Evolutionary conservation across 2,113 vertebrate species (phyloP), one percentile per base, ranked within the genome.

Genomic region (Aphelocoma coerulescens): DNA sequence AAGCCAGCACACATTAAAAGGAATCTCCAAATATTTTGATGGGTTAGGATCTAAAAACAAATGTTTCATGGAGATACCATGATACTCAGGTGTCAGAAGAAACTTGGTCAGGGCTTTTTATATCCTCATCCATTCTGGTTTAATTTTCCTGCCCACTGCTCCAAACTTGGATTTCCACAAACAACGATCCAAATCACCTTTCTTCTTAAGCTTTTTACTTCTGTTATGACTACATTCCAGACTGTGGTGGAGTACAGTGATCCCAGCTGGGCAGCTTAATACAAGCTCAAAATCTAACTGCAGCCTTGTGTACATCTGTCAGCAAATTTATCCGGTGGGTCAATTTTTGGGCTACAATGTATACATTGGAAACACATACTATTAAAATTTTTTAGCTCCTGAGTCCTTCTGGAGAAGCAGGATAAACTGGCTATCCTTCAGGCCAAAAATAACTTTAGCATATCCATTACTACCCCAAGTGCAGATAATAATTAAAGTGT

Each of bases 111-210:
- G 28, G 16, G 6, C 5, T 35, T 67, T 62, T 63, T 37, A 32
- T 55, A 13, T 43, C 3, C 59, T 61, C 19, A 78, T 82, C 35
- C 11, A 52, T 26, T 11, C 5, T 52, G 26, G 11, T 55, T 73
- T 55, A 71, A 39, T 82, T 85, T 57, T 87, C 12, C 26, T 74
- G 19, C 14, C 16, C 14, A 8, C 23, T 69, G 19, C 16, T 46
- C 8, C 3, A 3, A 61, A 55, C 4, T 18, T 82, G 15, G 13
- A 32, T 51, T 81, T 13, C 55, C 14, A 74, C 22, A 65, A 87
- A 3, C 2, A 71, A 12, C 3, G 12, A 62, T 21, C 5, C 33
- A 13, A 51, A 11, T 2, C 0, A 49, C 4, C 7, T 74, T 78
- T 91, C 28, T 55, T 80, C 30, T 49, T 32, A 21, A 30, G 14